phyloP scores from a whole-genome alignment of 2,797 vertebrate genomes.

The Scyliorhinus canicula region DNA sequence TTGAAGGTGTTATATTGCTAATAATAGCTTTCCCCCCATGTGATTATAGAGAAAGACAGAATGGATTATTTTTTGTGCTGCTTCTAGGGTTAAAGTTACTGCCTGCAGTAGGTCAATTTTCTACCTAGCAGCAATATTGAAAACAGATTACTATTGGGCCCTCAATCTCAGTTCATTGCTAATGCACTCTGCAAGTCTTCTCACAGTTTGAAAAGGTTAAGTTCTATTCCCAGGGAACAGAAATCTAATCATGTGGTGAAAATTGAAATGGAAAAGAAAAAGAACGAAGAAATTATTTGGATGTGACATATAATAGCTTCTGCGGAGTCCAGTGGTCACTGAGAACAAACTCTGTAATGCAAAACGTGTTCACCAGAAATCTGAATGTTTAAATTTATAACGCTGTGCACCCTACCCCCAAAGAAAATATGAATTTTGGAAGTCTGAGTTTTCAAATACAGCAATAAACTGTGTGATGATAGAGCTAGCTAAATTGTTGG shows the following conservation, averaged over 20 bases:
- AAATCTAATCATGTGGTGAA: neutral
- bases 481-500: neutral
- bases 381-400: neutral
- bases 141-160: neutral
- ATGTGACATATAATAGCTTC: neutral
- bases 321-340: neutral
- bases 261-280: neutral
- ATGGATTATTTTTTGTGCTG: neutral
- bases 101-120: neutral
- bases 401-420: too few relatives aligned
- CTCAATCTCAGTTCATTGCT: neutral
- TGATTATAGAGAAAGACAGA: neutral
- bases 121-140: neutral
- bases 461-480: neutral
- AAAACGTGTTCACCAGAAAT: neutral
- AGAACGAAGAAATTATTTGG: neutral
- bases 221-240: neutral
- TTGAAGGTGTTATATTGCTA: neutral
- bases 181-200: neutral
- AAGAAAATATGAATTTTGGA: neutral
- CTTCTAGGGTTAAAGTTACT: neutral
- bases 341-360: neutral
- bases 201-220: neutral
- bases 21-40: neutral
- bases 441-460: neutral